These are phyloP conservation scores for Carassius auratus DNA, from an alignment of 2,113 vertebrate genomes.

Conservation along the genomic window DNA sequence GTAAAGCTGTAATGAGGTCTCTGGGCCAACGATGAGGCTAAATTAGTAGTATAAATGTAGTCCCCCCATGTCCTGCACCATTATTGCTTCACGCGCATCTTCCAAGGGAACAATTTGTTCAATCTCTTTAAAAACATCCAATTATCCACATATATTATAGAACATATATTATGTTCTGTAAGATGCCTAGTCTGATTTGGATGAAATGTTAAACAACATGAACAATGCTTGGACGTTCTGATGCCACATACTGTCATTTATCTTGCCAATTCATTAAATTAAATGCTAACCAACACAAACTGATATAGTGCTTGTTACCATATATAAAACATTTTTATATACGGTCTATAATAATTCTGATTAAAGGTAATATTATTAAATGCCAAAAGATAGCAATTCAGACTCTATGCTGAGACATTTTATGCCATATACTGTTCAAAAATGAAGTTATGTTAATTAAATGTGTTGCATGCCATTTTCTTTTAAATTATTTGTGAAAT, in stretches of 20 bases:
- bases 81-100: not conserved
- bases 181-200: constrained; percentile 1
- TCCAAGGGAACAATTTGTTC: constrained; percentile 14
- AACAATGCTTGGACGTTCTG: not conserved
- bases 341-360: not conserved
- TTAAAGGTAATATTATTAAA: no score
- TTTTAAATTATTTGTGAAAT: not conserved
- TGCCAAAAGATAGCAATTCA: no score
- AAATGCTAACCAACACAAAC: not conserved
- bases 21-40: not conserved
- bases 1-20: constrained; percentile 33
- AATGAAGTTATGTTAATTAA: not conserved
- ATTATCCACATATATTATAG: not conserved
- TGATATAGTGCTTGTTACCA: not conserved
- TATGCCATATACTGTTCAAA: no score
- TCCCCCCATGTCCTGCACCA: not conserved
- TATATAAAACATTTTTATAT: not conserved
- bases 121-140: constrained; percentile 3
- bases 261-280: not conserved
- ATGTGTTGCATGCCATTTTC: not conserved
- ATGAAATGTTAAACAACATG: not conserved
- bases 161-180: not conserved
- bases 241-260: not conserved
- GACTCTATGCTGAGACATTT: no score
- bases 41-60: not conserved